Evolutionary conservation across 2,797 vertebrate genomes (phyloP), one percentile per base, ranked within the genome.

Genomic region (Paramormyrops hopkinsi): DNA sequence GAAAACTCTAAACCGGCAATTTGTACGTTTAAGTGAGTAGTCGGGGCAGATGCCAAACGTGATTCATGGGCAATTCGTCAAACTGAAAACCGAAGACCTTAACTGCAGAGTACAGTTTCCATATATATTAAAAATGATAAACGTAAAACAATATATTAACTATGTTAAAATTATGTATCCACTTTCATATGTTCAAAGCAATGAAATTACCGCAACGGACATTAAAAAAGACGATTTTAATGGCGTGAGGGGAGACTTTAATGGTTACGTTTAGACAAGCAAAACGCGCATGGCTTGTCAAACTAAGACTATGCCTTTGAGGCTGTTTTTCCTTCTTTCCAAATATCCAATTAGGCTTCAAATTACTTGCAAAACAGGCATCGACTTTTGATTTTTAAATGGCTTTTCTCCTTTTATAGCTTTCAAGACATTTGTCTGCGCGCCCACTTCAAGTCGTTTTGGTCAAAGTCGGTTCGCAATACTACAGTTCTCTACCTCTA

Each of bases 1-100:
- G 92, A 82, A 92, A 93, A 89, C 92, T 89, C 89, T 90, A 91
- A 93, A 94, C 93, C 92, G 94, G 22, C 92, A 90, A 1, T 92
- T 90, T 69, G 86, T 82, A 62, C 46, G 54, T 90, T 17, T 44
- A 90, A 73, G 51, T 56, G 33, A 56, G 83, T 88, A 46, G 59
- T 33, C 19, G 59, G 85, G 29, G 62, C 19, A 29, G 56, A 11
- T 19, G 6, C 19, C 14, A 79, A 65, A 87, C 41, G 83, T 12
- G 46, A 29, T 65, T 62, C 69, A 69, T 46, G 79, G 12, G 88
- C 33, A 46, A 19, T 44, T 69, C 56, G 44, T 86, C 79, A 54
- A 73, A 84, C 59, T 51, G 12, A 88, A 83, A 56, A 33, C 53
- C 54, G 69, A 9, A 51, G 14, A 51, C n/a, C 22, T 83, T 85